phyloP scores from a whole-genome alignment of 2,888 invertebrate species.

The Caenorhabditis doughertyi region DNA sequence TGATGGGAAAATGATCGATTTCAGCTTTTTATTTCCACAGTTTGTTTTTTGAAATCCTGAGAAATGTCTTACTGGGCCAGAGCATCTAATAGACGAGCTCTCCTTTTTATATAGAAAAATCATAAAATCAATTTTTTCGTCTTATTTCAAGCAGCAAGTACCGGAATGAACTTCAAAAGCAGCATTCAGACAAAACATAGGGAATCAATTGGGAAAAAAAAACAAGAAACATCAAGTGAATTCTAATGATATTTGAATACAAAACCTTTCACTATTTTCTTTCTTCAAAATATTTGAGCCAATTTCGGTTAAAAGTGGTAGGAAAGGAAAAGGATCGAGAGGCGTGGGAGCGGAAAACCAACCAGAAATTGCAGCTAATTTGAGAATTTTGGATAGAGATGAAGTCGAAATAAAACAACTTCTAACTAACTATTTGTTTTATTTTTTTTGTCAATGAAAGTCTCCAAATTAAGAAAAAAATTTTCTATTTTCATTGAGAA shows the following conservation, averaged over 20 bases:
- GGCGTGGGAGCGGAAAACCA: constrained; percentile 61
- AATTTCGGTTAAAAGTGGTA: constrained; percentile 34
- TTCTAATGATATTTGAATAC: constrained; percentile 16
- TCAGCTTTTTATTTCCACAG: no score
- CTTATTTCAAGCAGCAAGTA: no score
- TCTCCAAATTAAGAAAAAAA: constrained; percentile 11
- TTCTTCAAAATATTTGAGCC: constrained; percentile 46
- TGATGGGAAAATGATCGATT: constrained; percentile 10
- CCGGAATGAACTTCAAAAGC: no score
- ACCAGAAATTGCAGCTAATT: constrained; percentile 58
- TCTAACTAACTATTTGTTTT: constrained; percentile 25
- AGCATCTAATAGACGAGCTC: no score
- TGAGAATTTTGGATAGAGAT: constrained; percentile 30
- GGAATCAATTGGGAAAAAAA: neutral
- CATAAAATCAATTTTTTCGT: no score
- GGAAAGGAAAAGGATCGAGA: constrained; percentile 7
- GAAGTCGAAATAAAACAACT: neutral
- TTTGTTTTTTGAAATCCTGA: neutral
- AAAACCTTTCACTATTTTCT: constrained; percentile 9
- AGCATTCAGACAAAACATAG: no score
- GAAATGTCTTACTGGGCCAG: no score
- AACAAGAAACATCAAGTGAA: neutral
- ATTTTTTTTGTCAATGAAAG: constrained; percentile 1
- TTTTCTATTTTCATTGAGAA: neutral
- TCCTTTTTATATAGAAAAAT: no score